phyloP scores from a whole-genome alignment of 1,140 invertebrate species.

The Liolophura sinensis region DNA sequence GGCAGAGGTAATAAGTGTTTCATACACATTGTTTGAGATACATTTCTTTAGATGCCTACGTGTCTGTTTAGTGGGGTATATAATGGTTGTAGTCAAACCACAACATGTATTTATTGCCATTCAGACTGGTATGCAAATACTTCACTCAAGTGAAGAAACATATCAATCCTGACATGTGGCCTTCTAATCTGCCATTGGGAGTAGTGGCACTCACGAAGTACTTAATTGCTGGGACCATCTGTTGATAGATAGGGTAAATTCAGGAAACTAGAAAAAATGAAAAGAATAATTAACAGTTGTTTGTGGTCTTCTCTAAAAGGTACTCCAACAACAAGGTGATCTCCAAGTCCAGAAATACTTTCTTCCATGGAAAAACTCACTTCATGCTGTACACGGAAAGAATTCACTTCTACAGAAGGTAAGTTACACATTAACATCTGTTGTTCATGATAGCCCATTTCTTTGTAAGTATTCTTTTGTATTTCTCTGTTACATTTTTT shows the following conservation, averaged over 20 bases:
- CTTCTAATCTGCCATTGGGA: background rate
- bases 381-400: slow-evolving; percentile 93
- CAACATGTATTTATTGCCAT: slow-evolving; percentile 4
- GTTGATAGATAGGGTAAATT: no score
- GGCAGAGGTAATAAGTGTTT: no score
- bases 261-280: no score
- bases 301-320: slow-evolving; percentile 50
- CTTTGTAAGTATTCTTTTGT: no score
- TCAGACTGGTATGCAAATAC: no score
- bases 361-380: slow-evolving; percentile 85
- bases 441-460: no score
- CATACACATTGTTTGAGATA: background rate
- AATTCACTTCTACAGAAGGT: slow-evolving; percentile 87
- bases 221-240: no score
- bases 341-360: slow-evolving; percentile 85
- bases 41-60: background rate
- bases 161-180: background rate
- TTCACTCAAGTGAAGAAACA: no score
- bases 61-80: no score
- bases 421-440: no score
- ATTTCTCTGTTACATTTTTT: no score
- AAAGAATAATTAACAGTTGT: background rate
- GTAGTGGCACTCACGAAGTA: background rate
- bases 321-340: slow-evolving; percentile 69
- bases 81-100: no score